Conservation (phyloP, 2,113 vertebrate species). For the Sebastes schlegelii region DNA sequence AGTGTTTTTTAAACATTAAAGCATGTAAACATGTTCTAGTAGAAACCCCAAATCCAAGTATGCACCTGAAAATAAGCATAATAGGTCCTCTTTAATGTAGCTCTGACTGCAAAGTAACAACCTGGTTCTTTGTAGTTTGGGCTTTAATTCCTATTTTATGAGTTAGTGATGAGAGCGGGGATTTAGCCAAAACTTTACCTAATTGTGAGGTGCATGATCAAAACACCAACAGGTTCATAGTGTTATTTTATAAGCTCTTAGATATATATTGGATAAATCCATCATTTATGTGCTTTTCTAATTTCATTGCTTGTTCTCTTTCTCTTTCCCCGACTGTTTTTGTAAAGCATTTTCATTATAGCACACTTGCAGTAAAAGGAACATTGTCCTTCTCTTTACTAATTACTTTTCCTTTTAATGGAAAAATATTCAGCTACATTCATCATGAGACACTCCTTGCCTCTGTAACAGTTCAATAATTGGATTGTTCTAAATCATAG, state of each 20-base stretch:
- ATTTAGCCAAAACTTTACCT: neutral
- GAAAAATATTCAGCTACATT: neutral
- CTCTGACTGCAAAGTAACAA: neutral
- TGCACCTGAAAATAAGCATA: neutral
- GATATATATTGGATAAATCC: neutral
- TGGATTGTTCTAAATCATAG: neutral
- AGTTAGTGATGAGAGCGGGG: neutral
- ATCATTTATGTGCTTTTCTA: neutral
- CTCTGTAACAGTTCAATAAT: neutral
- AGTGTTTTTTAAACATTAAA: too few species aligned
- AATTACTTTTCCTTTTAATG: neutral
- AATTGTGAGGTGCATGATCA: neutral
- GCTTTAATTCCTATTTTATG: neutral
- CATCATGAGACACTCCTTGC: neutral
- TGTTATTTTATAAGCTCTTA: neutral
- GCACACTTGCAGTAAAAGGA: neutral
- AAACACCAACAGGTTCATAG: neutral
- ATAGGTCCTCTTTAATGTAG: neutral
- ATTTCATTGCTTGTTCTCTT: neutral
- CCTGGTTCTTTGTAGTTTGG: neutral
- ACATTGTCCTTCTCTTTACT: neutral
- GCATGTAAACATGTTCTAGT: too few species aligned
- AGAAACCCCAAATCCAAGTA: neutral
- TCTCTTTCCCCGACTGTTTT: neutral
- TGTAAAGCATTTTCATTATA: neutral